Evolutionary conservation across 2,888 invertebrate genomes (phyloP), one percentile per base, ranked within the genome.

Genomic region (Oligia fasciuncula): DNA sequence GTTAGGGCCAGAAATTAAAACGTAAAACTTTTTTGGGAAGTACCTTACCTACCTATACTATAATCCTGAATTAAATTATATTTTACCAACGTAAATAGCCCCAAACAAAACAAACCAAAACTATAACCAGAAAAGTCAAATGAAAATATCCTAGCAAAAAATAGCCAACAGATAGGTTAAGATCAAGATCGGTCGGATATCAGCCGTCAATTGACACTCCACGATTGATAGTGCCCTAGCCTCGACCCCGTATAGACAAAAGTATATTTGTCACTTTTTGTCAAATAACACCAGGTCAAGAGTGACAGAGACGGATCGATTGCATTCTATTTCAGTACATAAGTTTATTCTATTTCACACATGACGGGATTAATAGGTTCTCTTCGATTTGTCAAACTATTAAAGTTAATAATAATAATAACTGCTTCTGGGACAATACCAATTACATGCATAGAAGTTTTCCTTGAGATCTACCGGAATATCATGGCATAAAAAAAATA

Each of bases 181-280:
- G 68, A 76, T 49, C 14, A 76, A 80, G 68, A 76, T 49, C 14
- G 68, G 54, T 77, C 23, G 49, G 67, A 71, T 69, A 83, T 68
- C 84, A 79, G 82, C 83, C 71, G 77, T 73, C 85, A 86, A 89
- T 88, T 88, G 92, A 89, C 91, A 89, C 73, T 35, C 13, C 14
- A 88, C 83, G 91, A 92, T 92, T 92, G 91, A 92, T 92, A 89
- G 85, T 75, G 75, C 49, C 70, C 69, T 65, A 78, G 69, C 83
- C 78, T 81, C 85, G 85, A 88, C 83, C 86, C 73, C 75, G 74
- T 69, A 84, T 75, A 87, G 79, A 85, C 78, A 83, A 78, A 81
- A 83, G 84, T 86, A 88, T 88, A 84, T 88, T 86, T 88, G 88
- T 88, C 89, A 85, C 89, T 80, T 86, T 91, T 87, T 86, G 85